Evolutionary conservation across 2,888 invertebrate species (phyloP).

Genomic region (Rhingia campestris): DNA sequence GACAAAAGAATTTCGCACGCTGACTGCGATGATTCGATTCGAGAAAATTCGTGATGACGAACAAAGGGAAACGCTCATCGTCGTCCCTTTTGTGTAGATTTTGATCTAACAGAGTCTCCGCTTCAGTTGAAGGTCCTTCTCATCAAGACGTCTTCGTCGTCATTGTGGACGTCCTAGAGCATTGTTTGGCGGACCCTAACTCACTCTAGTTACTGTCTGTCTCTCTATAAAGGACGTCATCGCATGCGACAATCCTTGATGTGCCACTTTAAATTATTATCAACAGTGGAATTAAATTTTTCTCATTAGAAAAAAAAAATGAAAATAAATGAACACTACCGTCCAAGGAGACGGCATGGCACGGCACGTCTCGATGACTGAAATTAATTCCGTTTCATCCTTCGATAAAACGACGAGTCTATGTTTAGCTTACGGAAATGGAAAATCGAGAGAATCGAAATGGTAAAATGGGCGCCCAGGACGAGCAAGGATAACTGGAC

Average conservation of each 20-base stretch:
- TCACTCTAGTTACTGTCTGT: slow-evolving; percentile 1
- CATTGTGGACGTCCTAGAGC: not conserved
- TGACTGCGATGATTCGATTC: slow-evolving; percentile 56
- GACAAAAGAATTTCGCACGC: slow-evolving; percentile 49
- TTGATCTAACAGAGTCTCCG: slow-evolving; percentile 7
- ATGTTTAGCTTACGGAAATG: slow-evolving; percentile 55
- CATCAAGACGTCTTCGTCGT: not conserved
- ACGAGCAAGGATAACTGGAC: not conserved
- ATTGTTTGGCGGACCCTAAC: not conserved
- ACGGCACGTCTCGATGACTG: slow-evolving; percentile 68
- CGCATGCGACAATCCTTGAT: slow-evolving; percentile 42
- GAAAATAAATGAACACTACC: not conserved
- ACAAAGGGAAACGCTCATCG: slow-evolving; percentile 40
- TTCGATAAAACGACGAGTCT: slow-evolving; percentile 17
- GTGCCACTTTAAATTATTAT: slow-evolving; percentile 58
- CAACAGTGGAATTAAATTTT: slow-evolving; percentile 49
- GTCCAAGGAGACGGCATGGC: slow-evolving; percentile 24
- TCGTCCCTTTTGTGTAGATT: slow-evolving; percentile 6
- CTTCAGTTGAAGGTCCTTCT: slow-evolving; percentile 5
- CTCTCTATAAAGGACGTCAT: slow-evolving; percentile 2
- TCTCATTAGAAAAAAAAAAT: slow-evolving; percentile 27
- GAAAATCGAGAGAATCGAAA: slow-evolving; percentile 43
- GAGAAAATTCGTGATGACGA: slow-evolving; percentile 64
- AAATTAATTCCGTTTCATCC: slow-evolving; percentile 67
- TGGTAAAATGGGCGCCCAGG: slow-evolving; percentile 6